Base-by-base conservation (phyloP, 2,888 invertebrate species). In the Camponotus fellah region DNA sequence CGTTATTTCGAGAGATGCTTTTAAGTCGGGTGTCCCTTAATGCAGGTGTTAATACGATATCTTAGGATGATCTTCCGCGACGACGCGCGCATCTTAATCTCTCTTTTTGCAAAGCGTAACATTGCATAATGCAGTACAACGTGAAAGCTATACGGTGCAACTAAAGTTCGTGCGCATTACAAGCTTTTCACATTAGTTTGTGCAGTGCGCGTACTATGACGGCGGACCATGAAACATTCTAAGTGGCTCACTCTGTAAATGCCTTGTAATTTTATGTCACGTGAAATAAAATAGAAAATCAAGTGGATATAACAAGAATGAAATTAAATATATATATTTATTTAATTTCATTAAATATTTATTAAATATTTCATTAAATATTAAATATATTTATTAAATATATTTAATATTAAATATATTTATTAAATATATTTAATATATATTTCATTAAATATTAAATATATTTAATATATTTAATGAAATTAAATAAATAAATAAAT, bases 161-260 rank as follows among this genome's bases (percentile, higher is more conserved):
- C 46, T 49, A 62, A 80, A 80, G 71, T 80, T 80, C 9, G 46
- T 26, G 37, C 34, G 10, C 46, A 8, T 80, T 80, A 72, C 72
- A 62, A 60, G 79, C 71, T 80, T 80, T 71, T 72, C n/a, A 72
- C 60, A 72, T 80, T 80, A 80, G 71, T 80, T 71, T 62, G 71
- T 10, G 17, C 43, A 40, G 37, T 37, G 43, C 37, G 46, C 58
- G 17, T 60, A 62, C 37, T 62, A 62, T 21, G 12, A 46, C 60
- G 37, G 46, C 60, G 37, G 46, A 46, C 3, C 46, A 62, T 62
- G 46, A 60, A 79, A 60, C 69, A 37, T 32, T 71, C 49, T 80
- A 49, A 71, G 60, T 46, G 69, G 46, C 26, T 60, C 46, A 43
- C 4, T 37, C 46, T 21, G 21, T 17, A 72, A 49, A 80, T 62